These are phyloP conservation scores for Epinotia bilunana DNA, from an alignment of 2,888 invertebrate genomes.

Conservation along the genomic window DNA sequence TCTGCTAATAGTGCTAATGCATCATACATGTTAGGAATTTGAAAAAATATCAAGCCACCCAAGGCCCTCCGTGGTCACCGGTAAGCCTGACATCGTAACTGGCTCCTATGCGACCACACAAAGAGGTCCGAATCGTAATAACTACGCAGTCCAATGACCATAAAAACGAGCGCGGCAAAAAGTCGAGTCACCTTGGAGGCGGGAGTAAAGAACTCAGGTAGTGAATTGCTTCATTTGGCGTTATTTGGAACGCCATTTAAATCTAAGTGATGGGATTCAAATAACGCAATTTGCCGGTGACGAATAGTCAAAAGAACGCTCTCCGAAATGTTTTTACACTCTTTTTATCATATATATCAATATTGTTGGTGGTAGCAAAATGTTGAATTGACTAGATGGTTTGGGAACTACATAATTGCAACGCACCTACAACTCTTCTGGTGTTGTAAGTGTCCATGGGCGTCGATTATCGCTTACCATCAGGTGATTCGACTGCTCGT, in stretches of 20 bases:
- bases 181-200: constrained; percentile 79
- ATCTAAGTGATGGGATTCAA: constrained; percentile 58
- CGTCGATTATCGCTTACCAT: too few species aligned
- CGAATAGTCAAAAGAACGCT: constrained; percentile 33
- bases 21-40: too few species aligned
- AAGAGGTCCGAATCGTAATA: constrained; percentile 74
- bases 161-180: constrained; percentile 74
- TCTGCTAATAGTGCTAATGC: too few species aligned
- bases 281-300: constrained; percentile 54
- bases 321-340: neutral
- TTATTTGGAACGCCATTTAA: constrained; percentile 60
- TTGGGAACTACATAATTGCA: neutral
- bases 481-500: too few species aligned
- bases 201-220: constrained; percentile 81
- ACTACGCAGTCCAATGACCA: constrained; percentile 58
- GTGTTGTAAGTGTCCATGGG: too few species aligned
- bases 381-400: neutral
- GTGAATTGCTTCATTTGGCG: constrained; percentile 80
- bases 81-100: constrained; percentile 23
- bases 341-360: neutral
- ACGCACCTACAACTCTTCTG: too few species aligned
- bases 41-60: neutral
- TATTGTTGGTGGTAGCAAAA: constrained; percentile 6
- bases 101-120: constrained; percentile 62
- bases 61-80: neutral